A percentile compares a stretch with the other conserved stretches of the same genome.
These are phyloP conservation scores for Oreochromis aureus DNA, from an alignment of 2,113 vertebrate species.

Conservation along the genomic window DNA sequence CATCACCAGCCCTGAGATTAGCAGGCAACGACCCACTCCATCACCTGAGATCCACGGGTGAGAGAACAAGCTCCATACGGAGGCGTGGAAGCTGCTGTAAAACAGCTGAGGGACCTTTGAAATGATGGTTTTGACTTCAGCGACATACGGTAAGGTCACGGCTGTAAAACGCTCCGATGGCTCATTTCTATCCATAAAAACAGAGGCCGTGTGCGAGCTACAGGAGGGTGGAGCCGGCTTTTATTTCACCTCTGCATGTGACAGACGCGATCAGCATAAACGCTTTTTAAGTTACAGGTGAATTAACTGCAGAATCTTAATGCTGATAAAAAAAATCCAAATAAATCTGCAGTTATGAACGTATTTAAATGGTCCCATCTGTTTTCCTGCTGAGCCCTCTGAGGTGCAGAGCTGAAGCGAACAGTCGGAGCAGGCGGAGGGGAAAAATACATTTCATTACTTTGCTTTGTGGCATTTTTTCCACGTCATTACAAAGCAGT, in stretches of 20 bases:
- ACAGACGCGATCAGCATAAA: neutral
- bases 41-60: neutral
- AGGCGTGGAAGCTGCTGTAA: neutral
- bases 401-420: neutral
- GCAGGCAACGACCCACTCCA: neutral
- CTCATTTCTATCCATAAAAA: neutral
- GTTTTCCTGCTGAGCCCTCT: neutral
- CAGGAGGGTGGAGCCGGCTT: neutral
- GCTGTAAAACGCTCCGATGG: neutral
- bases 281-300: neutral
- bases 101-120: neutral
- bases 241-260: neutral
- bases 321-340: neutral
- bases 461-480: conserved; percentile 46
- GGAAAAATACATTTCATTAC: conserved; percentile 59
- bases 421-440: conserved; percentile 8
- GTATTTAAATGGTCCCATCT: neutral
- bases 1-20: neutral
- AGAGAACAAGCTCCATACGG: neutral
- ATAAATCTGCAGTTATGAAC: neutral
- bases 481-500: conserved; percentile 53
- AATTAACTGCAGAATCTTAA: neutral
- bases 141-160: neutral
- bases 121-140: neutral
- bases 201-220: neutral